Evolutionary conservation across 2,797 vertebrate species (phyloP), one percentile per base, ranked within the genome.

Genomic region (Neomorphus geoffroyi): DNA sequence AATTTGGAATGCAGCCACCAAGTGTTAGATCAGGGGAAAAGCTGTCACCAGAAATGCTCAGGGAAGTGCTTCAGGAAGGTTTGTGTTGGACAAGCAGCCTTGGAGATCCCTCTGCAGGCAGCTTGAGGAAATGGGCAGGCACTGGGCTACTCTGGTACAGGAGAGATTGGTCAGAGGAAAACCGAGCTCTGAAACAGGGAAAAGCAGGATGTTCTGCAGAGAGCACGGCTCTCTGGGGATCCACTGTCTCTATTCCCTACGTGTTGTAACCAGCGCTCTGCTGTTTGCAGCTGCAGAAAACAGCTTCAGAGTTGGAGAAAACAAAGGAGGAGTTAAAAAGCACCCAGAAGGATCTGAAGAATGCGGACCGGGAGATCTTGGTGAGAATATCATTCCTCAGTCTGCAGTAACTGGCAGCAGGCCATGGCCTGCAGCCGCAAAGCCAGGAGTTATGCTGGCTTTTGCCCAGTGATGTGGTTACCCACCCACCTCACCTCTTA

Each of bases 311-410:
- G 62, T 86, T 98, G 93, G 98, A 97, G 94, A 98, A 97, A 93
- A 94, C 96, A 43, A 98, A 97, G 86, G 98, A 99, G 35, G 99
- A 99, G 39, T 98, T 99, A 96, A 98, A 95, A 90, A 98, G 98
- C 57, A 96, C 99, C 64, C 99, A 99, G 95, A 98, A 98, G 8
- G 99, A 99, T 95, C 97, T 99, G 96, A 97, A 97, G 86, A 98
- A 86, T 35, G 98, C 99, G 4, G 99, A 99, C 96, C 98, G 98
- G 96, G 99, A 99, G 96, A 99, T 99, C 67, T 96, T 94, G 92
- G 99, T 99, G 95, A 98, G 97, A 89, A 50, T 43, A 67, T 71
- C 3, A 9, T 60, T 93, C 53, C 50, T 78, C 1, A 9, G 75
- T 27, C 66, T 90, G 66, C 75, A 89, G 82, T 69, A 53, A 64